A percentile compares a stretch with the other conserved stretches of the same genome.
Evolutionary conservation across 2,113 vertebrate species (phyloP).

Genomic region (Corvus moneduloides): DNA sequence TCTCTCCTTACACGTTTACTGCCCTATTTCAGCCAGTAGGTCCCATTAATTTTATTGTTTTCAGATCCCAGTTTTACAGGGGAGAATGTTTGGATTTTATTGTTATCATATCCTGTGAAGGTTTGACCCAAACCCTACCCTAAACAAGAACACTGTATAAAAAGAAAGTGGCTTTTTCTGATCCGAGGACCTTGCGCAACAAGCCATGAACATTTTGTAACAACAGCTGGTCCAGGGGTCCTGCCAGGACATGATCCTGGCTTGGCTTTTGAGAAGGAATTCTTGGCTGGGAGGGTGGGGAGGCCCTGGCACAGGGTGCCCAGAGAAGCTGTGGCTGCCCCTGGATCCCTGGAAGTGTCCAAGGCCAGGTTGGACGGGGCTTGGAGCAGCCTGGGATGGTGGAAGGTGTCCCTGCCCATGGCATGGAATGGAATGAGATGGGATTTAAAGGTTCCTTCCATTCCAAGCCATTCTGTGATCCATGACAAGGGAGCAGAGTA

Average conservation of each 20-base stretch:
- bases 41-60: background rate
- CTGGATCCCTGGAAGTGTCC: background rate
- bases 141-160: background rate
- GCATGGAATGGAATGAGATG: background rate
- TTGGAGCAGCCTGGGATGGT: background rate
- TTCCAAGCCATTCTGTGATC: background rate
- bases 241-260: background rate
- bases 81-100: background rate
- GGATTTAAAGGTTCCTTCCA: background rate
- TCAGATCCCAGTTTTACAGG: background rate
- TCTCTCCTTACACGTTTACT: background rate
- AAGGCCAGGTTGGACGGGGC: rapidly evolving
- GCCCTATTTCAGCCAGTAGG: background rate
- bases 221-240: background rate
- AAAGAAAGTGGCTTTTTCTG: background rate
- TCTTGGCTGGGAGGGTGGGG: background rate
- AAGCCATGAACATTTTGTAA: background rate
- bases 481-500: background rate
- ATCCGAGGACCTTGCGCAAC: background rate
- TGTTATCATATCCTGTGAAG: background rate
- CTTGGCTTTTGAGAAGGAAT: background rate
- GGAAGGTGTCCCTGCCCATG: background rate
- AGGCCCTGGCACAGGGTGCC: background rate
- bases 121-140: background rate
- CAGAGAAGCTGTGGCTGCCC: background rate